These are phyloP conservation scores for Perognathus longimembris DNA, from an alignment of 2,113 vertebrate genomes.

Conservation along the genomic window DNA sequence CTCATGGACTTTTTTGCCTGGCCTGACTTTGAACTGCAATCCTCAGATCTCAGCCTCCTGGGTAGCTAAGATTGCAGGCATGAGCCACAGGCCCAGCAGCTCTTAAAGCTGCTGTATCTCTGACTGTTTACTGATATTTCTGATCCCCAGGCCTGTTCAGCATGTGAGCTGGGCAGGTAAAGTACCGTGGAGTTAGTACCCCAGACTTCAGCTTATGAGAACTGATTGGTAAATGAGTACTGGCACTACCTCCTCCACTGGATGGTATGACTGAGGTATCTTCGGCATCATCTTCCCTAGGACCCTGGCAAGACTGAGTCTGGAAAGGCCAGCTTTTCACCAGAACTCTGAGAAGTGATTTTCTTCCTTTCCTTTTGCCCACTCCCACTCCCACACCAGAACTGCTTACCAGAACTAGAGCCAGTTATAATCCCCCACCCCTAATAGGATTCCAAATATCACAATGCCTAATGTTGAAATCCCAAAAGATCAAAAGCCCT, in stretches of 20 bases:
- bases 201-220: neutral
- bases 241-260: rapidly evolving
- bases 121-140: neutral
- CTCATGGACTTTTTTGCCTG: no score
- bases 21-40: no score
- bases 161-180: neutral
- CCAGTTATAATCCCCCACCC: no score
- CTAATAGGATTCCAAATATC: neutral
- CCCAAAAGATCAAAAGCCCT: neutral
- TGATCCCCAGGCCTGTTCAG: neutral
- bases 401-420: neutral
- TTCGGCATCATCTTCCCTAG: neutral
- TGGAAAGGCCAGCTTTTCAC: neutral
- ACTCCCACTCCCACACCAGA: no score
- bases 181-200: neutral
- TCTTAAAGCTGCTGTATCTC: neutral
- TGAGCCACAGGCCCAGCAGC: no score
- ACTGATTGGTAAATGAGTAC: neutral
- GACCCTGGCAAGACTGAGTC: neutral
- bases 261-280: neutral
- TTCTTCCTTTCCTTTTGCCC: no score
- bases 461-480: neutral
- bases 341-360: neutral
- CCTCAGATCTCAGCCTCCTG: no score
- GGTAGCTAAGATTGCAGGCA: no score